phyloP scores from a whole-genome alignment of 2,888 invertebrate genomes.

The Clivina fossor region DNA sequence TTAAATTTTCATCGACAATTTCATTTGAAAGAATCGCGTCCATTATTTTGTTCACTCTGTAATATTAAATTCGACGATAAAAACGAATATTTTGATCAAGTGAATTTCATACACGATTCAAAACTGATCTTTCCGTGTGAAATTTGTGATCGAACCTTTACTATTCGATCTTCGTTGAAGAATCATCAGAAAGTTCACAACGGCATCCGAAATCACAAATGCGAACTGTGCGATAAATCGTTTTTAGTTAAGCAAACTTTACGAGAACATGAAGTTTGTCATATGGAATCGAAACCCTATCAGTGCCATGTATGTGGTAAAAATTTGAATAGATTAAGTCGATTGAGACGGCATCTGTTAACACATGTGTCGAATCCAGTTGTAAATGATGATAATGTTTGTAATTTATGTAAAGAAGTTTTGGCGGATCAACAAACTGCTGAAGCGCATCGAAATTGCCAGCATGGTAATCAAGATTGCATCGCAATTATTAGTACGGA shows the following conservation, averaged over 20 bases:
- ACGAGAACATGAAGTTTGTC: slow-evolving; percentile 58
- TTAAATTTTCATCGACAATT: slow-evolving; percentile 33
- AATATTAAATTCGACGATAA: slow-evolving; percentile 20
- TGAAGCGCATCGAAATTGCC: slow-evolving; percentile 41
- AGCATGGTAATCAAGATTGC: slow-evolving; percentile 45
- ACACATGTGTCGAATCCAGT: slow-evolving; percentile 55
- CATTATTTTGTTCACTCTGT: slow-evolving; percentile 23
- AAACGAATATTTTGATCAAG: slow-evolving; percentile 31
- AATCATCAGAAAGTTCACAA: slow-evolving; percentile 25
- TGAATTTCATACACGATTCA: slow-evolving; percentile 26
- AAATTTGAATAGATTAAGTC: slow-evolving; percentile 57
- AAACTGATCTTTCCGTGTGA: slow-evolving; percentile 20
- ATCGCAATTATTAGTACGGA: slow-evolving; percentile 55
- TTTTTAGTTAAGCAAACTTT: slow-evolving; percentile 59
- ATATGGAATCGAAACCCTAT: slow-evolving; percentile 58
- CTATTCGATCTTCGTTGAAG: slow-evolving; percentile 8
- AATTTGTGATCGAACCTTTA: slow-evolving; percentile 25
- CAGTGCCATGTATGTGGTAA: slow-evolving; percentile 61
- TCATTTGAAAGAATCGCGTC: slow-evolving; percentile 28
- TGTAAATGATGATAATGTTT: slow-evolving; percentile 51
- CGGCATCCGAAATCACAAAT: slow-evolving; percentile 52
- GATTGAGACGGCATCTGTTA: slow-evolving; percentile 57
- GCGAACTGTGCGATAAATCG: slow-evolving; percentile 56
- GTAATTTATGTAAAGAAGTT: slow-evolving; percentile 52
- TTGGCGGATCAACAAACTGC: slow-evolving; percentile 51